Conservation (phyloP, 1,140 invertebrate genomes). For the Pogonomyrmex barbatus region DNA sequence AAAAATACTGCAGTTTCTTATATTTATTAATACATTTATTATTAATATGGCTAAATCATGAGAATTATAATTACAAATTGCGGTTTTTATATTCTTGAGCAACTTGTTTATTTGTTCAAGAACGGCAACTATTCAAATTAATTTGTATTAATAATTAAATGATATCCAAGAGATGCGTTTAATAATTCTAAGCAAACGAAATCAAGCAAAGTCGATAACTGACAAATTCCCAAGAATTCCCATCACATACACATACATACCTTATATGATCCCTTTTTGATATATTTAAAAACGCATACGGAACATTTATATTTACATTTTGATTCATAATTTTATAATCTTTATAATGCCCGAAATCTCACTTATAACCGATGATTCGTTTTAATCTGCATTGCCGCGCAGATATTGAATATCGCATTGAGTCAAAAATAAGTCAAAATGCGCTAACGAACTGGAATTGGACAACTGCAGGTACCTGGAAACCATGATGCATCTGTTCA, state of each 20-base stretch:
- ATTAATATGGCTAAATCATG: neutral
- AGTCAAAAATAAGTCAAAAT: constrained; percentile 11
- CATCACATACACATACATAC: neutral
- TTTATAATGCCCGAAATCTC: neutral
- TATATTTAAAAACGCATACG: neutral
- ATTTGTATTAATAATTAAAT: neutral
- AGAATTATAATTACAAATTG: neutral
- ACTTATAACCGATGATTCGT: constrained; percentile 1
- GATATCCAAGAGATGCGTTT: constrained; percentile 4
- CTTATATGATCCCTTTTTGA: neutral
- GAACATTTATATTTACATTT: neutral
- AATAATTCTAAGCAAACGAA: neutral
- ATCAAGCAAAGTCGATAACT: constrained; percentile 6
- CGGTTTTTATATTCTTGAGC: neutral
- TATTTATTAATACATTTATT: neutral
- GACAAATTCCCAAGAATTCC: neutral
- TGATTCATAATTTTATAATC: neutral
- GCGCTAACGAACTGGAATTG: constrained; percentile 49
- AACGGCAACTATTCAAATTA: neutral
- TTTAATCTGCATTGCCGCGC: neutral
- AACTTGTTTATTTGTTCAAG: neutral
- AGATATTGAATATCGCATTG: neutral
- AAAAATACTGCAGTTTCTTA: neutral
- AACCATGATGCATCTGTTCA: constrained; percentile 91
- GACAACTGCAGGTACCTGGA: constrained; percentile 88